Conservation (phyloP, 2,113 vertebrate genomes). For the Daboia siamensis region DNA sequence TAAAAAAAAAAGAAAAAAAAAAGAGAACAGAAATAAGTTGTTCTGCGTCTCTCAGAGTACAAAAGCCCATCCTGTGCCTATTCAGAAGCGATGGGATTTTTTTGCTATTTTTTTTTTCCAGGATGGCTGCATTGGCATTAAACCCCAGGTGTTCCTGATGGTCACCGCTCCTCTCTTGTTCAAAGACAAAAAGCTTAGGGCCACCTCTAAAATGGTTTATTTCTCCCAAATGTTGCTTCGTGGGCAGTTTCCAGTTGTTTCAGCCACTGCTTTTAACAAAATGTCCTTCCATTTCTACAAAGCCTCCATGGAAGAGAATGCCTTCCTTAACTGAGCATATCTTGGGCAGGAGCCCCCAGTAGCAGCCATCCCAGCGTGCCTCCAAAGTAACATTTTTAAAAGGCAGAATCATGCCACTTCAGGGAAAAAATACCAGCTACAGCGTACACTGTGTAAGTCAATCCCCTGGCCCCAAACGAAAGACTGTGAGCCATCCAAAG, state of each 20-base stretch:
- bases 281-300: not conserved
- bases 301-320: no score
- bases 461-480: not conserved
- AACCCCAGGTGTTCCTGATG: not conserved
- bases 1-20: conserved; percentile 47
- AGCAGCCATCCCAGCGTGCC: not conserved
- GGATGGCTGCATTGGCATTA: not conserved
- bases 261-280: not conserved
- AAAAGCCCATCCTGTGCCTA: not conserved
- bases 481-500: not conserved
- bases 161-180: not conserved
- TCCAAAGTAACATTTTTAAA: not conserved
- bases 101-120: not conserved
- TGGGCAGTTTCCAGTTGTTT: not conserved
- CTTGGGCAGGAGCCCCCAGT: not conserved
- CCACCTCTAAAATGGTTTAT: not conserved
- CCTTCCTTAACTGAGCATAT: not conserved
- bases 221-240: not conserved
- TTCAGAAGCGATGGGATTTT: not conserved
- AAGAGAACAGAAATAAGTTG: not conserved
- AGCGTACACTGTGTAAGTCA: not conserved
- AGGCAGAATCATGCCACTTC: not conserved
- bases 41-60: not conserved
- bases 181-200: not conserved
- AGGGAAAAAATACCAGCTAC: not conserved